Evolutionary conservation across 37 sponge, comb jelly and placozoan genomes (phyloP), one percentile per base, ranked within the genome.

Genomic region (Mnemiopsis leidyi): DNA sequence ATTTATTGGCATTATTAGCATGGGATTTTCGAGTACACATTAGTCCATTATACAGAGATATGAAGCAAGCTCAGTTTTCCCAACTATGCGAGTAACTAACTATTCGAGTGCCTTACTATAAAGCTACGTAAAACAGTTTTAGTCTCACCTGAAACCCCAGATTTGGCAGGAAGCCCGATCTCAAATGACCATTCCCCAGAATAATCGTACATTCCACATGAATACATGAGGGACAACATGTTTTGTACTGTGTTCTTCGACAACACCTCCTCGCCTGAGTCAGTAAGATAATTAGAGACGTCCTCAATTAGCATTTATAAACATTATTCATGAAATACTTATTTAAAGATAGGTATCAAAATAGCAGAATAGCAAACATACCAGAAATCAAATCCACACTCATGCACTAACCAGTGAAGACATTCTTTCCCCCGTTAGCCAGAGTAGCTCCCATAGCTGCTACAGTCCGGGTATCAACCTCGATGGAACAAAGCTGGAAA

Each of bases 161-260:
- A 94, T 94, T 94, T 93, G 38, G 88, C 76, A 32, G 69, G 79
- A 13, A 40, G 39, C 68, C 95, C 93, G 26, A 96, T 95, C 75
- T 93, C 93, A 39, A 97, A 97, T 34, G 97, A 92, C 71, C 94
- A 97, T 33, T 96, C 93, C 39, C 97, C 97, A 68, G 95, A 95
- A 37, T 92, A 95, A 79, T 97, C 95, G 38, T 97, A 97, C 95
- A 97, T 95, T 30, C 97, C 97, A 94, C 97, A 97, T 5, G 95
- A 94, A 39, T 95, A 95, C 97, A 97, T 97, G 28, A 96, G 94
- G 3, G 97, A 93, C 31, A 97, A 94, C 26, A 95, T 85, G 92
- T 97, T 69, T 68, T 94, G 93, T 18, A 94, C 95, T 24, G 95
- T 94, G 1, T 48, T 68, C 25, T 69, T 29, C 21, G 83, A 24